Base-by-base conservation (phyloP, 2,888 invertebrate species). In the Myopa testacea region DNA sequence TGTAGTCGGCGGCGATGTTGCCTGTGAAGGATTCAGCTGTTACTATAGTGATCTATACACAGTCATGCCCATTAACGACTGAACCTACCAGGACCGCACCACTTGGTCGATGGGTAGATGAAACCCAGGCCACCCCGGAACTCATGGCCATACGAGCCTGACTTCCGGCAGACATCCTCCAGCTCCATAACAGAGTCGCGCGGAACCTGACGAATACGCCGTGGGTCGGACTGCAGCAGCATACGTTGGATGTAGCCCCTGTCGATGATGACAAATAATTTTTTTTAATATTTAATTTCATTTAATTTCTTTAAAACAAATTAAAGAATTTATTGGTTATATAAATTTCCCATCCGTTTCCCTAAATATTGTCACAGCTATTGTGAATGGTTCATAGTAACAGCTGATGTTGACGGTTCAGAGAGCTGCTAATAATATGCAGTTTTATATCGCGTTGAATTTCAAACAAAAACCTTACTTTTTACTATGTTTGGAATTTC, bases 41-140 rank as follows among this genome's bases (percentile, higher is more conserved):
- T 6, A 69, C 38, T 19, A 34, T 34, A 7, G 12, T 34, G 12
- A 19, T 4, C 16, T n/a, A 7, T 6, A 7, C 63, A 26, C 68
- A 4, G 34, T 19, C 19, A n/a, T 4, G 16, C 40, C 40, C 4
- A 38, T 4, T 19, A 37, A 34, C 26, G 7, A 12, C 19, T n/a
- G 12, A 16, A 74, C 78, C 84, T 83, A 90, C 91, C 95, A 71
- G 93, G 93, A 0, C 95, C 95, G 86, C 95, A 95, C 94, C 95
- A 95, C 85, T 94, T 94, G 0, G 95, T 95, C 3, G 94, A 95
- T 76, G 93, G 92, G 84, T 91, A 92, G 55, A 91, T 91, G 83
- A 92, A 92, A n/a, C 91, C 91, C 19, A 89, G 80, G 0, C 88
- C 88, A 34, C 90, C 90, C 72, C 89, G 88, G 78, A 89, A 88